Evolutionary conservation across 2,797 vertebrate species (phyloP), one percentile per base, ranked within the genome.

Genomic region (Periophthalmus magnuspinnatus): DNA sequence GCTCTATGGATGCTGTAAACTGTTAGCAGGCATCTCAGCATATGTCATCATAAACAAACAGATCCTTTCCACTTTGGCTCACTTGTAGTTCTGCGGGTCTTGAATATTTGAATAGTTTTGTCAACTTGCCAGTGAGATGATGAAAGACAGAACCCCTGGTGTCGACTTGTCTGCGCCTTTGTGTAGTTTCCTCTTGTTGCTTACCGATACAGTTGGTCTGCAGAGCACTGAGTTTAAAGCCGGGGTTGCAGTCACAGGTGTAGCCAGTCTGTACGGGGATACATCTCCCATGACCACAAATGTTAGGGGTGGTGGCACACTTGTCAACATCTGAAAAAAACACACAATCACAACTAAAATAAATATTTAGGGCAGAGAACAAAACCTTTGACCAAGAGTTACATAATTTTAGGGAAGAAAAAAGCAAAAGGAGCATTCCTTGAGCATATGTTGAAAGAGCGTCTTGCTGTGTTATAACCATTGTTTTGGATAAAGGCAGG

Each of bases 201-300:
- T 89, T 91, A 97, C 96, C 96, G 0, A 93, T 93, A 81, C 97
- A 98, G 83, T 75, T 94, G 78, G 91, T 95, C 82, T 78, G 95
- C 67, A 94, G 91, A 6, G 91, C 77, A 41, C 94, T 94, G 82
- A 95, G 89, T 6, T 65, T 90, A 84, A 95, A 98, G 69, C 97
- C 96, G 0, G 88, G 87, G 67, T 93, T 92, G 65, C 97, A 98
- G 70, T 90, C 50, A 75, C 97, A 98, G 77, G 88, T 95, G 85
- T 97, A 95, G 65, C 95, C 95, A 0, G 91, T 93, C 2, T 93
- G 90, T 69, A 95, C 92, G 33, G 90, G 91, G 80, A 96, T 81
- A 2, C 97, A 97, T 70, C 80, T 81, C 1, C 96, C 96, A 0
- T 70, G 93, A 68, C 96, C 95, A 5, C 97, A 98, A 84, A 95